Base-by-base conservation (phyloP, 1,140 invertebrate genomes). In the Drosophila jambulina region DNA sequence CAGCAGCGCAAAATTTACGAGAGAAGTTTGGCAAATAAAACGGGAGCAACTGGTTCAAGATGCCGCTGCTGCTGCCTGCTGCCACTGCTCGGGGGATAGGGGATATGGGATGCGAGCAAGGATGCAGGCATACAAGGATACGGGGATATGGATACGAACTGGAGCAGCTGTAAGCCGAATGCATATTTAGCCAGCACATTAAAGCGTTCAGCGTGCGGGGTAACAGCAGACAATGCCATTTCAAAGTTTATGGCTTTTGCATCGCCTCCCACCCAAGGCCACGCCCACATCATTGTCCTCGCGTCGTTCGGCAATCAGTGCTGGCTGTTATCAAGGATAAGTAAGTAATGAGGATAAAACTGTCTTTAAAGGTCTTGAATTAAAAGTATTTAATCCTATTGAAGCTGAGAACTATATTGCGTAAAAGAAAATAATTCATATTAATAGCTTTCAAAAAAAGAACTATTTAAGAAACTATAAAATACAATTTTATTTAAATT, bases 111-210 rank as follows among this genome's bases (percentile, higher is more conserved):
- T 25, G 23, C 13, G 13, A 7, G 53, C 53, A 23, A 17, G 53
- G 53, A 38, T 36, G 53, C 53, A 54, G 53, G 21, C 53, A 42
- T 42, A 43, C 23, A 34, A 29, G 46, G 53, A 23, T 46, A 23
- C 36, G 13, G 34, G 60, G 59, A 60, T 84, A 69, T 57, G 45
- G 68, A 72, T 70, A 43, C 54, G 77, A 74, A 45, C 79, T 45
- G 48, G 75, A 71, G 70, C 75, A 79, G 75, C 64, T 83, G 69
- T 48, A 86, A 68, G 77, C 76, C 78, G 67, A 77, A 82, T 87
- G 83, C 80, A 87, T 86, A 78, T 82, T 82, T 82, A 86, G 78
- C 56, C 59, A 42, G 58, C 49, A 64, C 72, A 87, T 86, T 87
- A 87, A 86, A 87, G 83, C 70, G 45, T 23, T 70, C 45, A 75